Evolutionary conservation across 2,797 vertebrate genomes (phyloP).

Genomic region (Notolabrus celidotus): DNA sequence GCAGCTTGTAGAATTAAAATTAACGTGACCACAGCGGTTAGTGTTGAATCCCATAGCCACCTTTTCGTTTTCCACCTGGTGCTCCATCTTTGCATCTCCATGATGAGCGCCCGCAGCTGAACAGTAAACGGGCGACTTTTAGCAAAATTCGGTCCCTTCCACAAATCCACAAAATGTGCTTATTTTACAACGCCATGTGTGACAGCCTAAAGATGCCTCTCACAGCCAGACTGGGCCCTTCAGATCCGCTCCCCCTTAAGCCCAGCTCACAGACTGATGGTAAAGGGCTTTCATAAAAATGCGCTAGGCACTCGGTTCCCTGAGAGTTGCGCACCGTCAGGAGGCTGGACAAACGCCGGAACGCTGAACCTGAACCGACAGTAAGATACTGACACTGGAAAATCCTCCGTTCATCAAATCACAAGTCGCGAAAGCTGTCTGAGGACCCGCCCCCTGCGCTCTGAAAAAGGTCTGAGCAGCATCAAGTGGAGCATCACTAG

Average conservation of each 20-base stretch:
- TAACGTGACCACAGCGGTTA: slow-evolving; percentile 81
- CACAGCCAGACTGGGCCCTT: slow-evolving; percentile 81
- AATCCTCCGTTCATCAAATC: slow-evolving; percentile 87
- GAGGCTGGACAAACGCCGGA: slow-evolving; percentile 89
- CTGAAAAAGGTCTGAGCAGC: slow-evolving; percentile 36
- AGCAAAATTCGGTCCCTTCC: slow-evolving; percentile 72
- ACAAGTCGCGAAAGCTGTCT: slow-evolving; percentile 72
- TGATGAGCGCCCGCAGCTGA: slow-evolving; percentile 80
- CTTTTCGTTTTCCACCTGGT: slow-evolving; percentile 96
- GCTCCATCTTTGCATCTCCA: slow-evolving; percentile 92
- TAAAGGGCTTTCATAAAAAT: slow-evolving; percentile 85
- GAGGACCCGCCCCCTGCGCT: slow-evolving; percentile 77
- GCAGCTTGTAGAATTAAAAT: slow-evolving; percentile 86
- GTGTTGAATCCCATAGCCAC: slow-evolving; percentile 88
- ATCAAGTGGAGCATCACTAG: slow-evolving; percentile 59
- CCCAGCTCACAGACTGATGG: slow-evolving; percentile 89
- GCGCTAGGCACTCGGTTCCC: slow-evolving; percentile 81
- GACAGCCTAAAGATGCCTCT: slow-evolving; percentile 69
- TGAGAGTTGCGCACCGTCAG: slow-evolving; percentile 87
- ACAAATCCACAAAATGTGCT: slow-evolving; percentile 77
- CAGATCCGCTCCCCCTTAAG: slow-evolving; percentile 82
- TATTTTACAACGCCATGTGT: slow-evolving; percentile 88
- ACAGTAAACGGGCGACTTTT: slow-evolving; percentile 76
- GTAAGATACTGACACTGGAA: slow-evolving; percentile 83
- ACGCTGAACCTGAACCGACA: slow-evolving; percentile 77